Evolutionary conservation across 2,113 vertebrate genomes (phyloP), one percentile per base, ranked within the genome.

Genomic region (Rhombomys opimus): DNA sequence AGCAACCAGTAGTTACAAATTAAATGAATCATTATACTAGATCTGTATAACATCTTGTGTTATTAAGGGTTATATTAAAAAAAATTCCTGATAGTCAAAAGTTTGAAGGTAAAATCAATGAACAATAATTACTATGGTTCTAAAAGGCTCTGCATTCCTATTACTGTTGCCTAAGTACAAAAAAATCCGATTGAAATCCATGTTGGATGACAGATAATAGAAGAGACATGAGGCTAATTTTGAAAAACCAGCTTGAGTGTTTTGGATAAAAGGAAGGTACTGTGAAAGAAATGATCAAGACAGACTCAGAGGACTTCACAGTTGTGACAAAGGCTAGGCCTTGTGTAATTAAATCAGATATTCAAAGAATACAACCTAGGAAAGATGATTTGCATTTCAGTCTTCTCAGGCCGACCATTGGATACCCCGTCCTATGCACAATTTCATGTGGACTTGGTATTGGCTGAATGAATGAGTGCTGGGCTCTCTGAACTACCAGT

Each of bases 401-500:
- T 57, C 65, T 92, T 90, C 38, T 87, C 32, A 20, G 25, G 38
- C 10, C 27, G 65, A 78, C 38, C 78, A 22, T 8, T 23, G 92
- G 63, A 57, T 38, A 15, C 61, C 76, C 76, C 27, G 2, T 52
- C 10, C 61, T 23, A 38, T 9, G 41, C 52, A n/a, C 38, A 25
- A 50, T 88, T 90, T 89, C 57, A 80, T 13, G 0, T 46, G 15
- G 76, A 35, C 50, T 81, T 94, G 76, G 50, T 54, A 27, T 67
- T 59, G 50, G 67, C 72, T 23, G 81, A 38, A 80, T 77, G 75
- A 50, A 52, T 20, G 63, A 81, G 80, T 50, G 23, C 59, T 93
- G 88, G 73, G 30, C 38, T 97, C 50, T 86, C 46, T 89, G 84
- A 95, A 93, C 87, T 94, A 41, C 78, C 81, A 94, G 67, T 85